Evolutionary conservation across 1,140 invertebrate species (phyloP), one percentile per base, ranked within the genome.

Genomic region (Heliothis virescens): DNA sequence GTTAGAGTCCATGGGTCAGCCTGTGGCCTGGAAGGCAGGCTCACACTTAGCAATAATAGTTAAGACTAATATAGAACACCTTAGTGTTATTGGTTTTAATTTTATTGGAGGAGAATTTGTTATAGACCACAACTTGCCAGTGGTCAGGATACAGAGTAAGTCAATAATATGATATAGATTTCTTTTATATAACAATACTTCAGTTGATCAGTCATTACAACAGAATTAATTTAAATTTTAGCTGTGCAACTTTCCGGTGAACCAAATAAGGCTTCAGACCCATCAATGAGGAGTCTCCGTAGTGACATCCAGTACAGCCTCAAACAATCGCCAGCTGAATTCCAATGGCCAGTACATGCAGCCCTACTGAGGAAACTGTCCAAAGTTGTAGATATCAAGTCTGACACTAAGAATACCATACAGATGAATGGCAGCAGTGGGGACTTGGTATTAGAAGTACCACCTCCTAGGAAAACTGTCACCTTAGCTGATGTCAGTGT

Each of bases 141-240:
- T 94, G 82, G 91, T 93, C 13, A 88, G 93, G 77, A 92, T 94
- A 86, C 92, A 94, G 84, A 94, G 93, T 94, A 84, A 88, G 90
- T 90, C 62, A 78, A 11, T 15, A 5, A 11, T 57, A 12, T 57
- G 9, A 10, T 16, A 18, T 55, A 55, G 15, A n/a, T 41, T 41
- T 41, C 5, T 41, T 41, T 41, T 41, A 34, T 34, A 5, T 2
- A 34, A 34, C 34, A 34, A 3, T 34, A 34, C 34, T 3, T 2
- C 0, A 34, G 7, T 34, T 3, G 4, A 34, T 0, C 34, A 34
- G 4, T 34, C 3, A 34, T 34, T 34, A 34, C 5, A 41, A 41
- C 0, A 69, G 15, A 55, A 1, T 53, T 3, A 55, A 7, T 18
- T 16, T 10, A n/a, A n/a, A n/a, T 57, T 73, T 74, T 89, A 94